Evolutionary conservation across 2,113 vertebrate species (phyloP), one percentile per base, ranked within the genome.

Genomic region (Chlamydotis undulata): DNA sequence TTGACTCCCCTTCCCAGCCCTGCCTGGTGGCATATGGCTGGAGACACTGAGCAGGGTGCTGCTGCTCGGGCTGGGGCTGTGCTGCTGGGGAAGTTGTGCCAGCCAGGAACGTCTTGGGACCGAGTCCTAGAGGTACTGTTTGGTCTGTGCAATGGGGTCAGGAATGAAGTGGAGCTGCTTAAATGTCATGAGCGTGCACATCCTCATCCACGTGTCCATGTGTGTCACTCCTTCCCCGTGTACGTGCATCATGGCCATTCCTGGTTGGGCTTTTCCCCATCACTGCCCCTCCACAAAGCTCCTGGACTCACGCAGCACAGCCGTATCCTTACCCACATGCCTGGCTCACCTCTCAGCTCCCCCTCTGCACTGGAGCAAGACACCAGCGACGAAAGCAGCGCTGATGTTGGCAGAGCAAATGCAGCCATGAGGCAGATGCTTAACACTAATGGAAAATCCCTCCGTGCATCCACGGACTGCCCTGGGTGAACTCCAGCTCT

Each of bases 161-260:
- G 59, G 39, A 86, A 33, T 43, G n/a, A 69, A 76, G 22, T 24
- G 19, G 56, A 90, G 24, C 47, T 90, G 37, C 17, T 12, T 63
- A 52, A 81, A 39, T 69, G 43, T 29, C 47, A 14, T 1, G 19
- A 83, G 24, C 15, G 41, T 2, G 6, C 14, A 12, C 14, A 15
- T n/a, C 57, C n/a, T 80, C 55, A 55, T 19, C 37, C 35, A 43
- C 5, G 1, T 1, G 9, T 33, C 19, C 3, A 2, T 4, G 28
- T 33, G 15, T 67, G 14, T 74, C 60, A 63, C 25, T 37, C 31
- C 18, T 81, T 94, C 24, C 33, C 45, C 5, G 1, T 1, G 19
- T 23, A 35, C 1, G 0, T 2, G 3, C 15, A 29, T 33, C 53
- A 8, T 6, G 29, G 73, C 60, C 9, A 7, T 65, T 83, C 16